Base-by-base conservation (phyloP, 2,797 vertebrate species). In the Pampus argenteus region DNA sequence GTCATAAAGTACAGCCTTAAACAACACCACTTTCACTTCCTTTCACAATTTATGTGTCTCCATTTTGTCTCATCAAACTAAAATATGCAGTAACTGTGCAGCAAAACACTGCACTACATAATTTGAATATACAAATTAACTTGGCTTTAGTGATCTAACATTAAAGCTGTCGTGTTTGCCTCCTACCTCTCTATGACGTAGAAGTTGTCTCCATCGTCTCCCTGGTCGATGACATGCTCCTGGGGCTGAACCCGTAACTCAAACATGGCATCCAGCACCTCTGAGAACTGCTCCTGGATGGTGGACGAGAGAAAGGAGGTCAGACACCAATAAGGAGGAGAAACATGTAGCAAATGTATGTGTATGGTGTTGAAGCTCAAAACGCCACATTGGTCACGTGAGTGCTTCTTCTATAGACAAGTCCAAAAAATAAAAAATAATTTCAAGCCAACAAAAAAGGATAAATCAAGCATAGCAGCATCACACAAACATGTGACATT, bases 211-310 rank as follows among this genome's bases (percentile, higher is more conserved):
- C 98, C 98, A 62, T 99, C 98, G 52, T 98, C 96, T 78, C 97
- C 97, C 94, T 99, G 98, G 93, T 99, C 97, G 66, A 99, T 99
- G 84, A 99, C 97, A 22, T 99, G 98, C 15, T 99, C 98, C 74
- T 94, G 92, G 70, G 96, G 94, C 76, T 97, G 92, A 72, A 99
- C 96, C 77, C 88, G 92, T 60, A 90, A 95, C 89, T 99, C 98
- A 93, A 99, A 99, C 98, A 99, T 99, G 92, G 97, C 98, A 82
- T 99, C 98, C 52, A 99, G 94, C 82, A 99, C 96, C 93, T 99
- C 84, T 88, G 97, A 99, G 79, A 99, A 95, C 86, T 99, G 97
- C 91, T 99, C 98, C 98, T 99, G 74, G 42, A 84, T 15, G 29
- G 23, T n/a, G 23, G 23, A 58, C 10, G 7, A 76, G 18, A 74